Evolutionary conservation across 2,797 vertebrate genomes (phyloP).

Genomic region (Gastrophryne carolinensis): DNA sequence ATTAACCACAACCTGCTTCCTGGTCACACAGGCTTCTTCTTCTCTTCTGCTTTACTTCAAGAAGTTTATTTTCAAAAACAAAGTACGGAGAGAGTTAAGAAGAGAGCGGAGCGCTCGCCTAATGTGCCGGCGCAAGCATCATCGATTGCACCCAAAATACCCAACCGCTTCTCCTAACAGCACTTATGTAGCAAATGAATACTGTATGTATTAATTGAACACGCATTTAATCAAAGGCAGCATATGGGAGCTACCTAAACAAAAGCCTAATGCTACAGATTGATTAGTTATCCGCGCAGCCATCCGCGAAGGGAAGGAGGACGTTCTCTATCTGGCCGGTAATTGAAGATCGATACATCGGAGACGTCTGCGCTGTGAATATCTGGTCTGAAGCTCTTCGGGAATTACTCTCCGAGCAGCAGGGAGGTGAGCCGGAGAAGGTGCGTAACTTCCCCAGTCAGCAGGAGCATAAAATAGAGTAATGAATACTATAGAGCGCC

Average conservation of each 20-base stretch:
- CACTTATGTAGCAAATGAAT: background rate
- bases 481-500: background rate
- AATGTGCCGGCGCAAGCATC: background rate
- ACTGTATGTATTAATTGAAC: constrained; percentile 32
- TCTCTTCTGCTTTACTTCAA: too few relatives aligned
- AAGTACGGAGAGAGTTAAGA: background rate
- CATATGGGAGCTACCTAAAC: constrained; percentile 34
- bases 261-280: constrained; percentile 47
- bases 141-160: constrained; percentile 15
- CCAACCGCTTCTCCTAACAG: background rate
- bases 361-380: constrained; percentile 18
- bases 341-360: constrained; percentile 46
- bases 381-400: background rate
- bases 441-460: background rate
- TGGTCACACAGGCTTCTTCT: too few relatives aligned
- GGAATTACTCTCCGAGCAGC: background rate
- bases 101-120: background rate
- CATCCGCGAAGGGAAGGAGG: constrained; percentile 29
- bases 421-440: background rate
- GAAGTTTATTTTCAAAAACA: too few relatives aligned
- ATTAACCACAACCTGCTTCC: too few relatives aligned
- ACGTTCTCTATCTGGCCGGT: constrained; percentile 24
- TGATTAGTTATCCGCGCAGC: constrained; percentile 33
- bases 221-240: constrained; percentile 40
- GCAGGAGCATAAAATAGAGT: background rate